Evolutionary conservation across 2,113 vertebrate species (phyloP).

Genomic region (Micronycteris hirsuta): DNA sequence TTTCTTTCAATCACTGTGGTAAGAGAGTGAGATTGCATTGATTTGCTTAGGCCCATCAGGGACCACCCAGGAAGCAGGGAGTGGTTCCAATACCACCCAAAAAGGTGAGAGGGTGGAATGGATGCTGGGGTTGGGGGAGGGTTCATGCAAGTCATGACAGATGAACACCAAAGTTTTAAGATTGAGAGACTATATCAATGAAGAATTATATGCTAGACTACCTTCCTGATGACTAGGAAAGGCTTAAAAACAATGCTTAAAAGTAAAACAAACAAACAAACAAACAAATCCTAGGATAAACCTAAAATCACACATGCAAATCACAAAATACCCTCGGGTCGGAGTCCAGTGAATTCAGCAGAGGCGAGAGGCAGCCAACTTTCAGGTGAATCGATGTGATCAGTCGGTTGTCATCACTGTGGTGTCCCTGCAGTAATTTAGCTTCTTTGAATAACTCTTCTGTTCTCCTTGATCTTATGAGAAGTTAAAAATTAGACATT

Average conservation of each 20-base stretch:
- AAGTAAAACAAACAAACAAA: background rate
- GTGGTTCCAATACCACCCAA: background rate
- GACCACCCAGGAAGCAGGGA: background rate
- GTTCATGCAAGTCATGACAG: background rate
- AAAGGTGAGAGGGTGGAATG: background rate
- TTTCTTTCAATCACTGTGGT: background rate
- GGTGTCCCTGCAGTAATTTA: background rate
- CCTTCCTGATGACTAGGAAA: background rate
- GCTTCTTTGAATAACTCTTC: background rate
- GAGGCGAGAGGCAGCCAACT: background rate
- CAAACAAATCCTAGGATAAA: background rate
- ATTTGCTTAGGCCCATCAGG: background rate
- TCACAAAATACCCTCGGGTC: background rate
- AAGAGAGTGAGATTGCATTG: background rate
- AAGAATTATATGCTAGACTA: background rate
- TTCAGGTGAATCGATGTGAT: background rate
- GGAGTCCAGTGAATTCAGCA: background rate
- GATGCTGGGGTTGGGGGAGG: background rate
- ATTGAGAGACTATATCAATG: background rate
- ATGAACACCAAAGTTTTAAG: background rate
- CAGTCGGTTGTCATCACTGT: background rate
- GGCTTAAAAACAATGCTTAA: background rate
- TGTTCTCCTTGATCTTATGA: background rate
- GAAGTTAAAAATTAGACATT: background rate
- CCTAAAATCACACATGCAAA: background rate